phyloP scores from a whole-genome alignment of 2,888 invertebrate genomes.

The Pseudolycoriella hygida region DNA sequence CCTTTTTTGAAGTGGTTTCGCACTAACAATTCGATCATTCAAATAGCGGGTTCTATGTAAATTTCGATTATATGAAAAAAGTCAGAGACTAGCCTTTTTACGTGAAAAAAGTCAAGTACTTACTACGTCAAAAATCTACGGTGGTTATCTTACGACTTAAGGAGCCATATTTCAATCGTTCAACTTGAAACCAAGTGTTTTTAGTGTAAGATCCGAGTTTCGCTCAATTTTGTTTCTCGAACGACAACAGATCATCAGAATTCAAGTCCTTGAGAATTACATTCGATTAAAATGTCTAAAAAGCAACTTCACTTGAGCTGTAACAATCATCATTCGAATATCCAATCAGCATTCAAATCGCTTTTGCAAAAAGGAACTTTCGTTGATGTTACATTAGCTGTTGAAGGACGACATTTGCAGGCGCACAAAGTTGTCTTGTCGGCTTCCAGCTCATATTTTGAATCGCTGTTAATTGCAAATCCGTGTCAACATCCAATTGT shows the following conservation, averaged over 20 bases:
- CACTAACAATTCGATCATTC: too few relatives aligned
- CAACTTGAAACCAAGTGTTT: too few relatives aligned
- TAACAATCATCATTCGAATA: constrained; percentile 90
- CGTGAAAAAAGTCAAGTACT: too few relatives aligned
- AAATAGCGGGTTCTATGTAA: too few relatives aligned
- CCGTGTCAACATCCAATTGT: constrained; percentile 82
- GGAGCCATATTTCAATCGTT: too few relatives aligned
- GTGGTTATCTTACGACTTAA: too few relatives aligned
- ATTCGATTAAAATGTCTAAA: constrained; percentile 35
- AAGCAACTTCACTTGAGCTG: constrained; percentile 71
- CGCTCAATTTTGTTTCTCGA: too few relatives aligned
- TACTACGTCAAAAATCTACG: too few relatives aligned
- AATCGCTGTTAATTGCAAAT: constrained; percentile 69
- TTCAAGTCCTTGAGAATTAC: constrained; percentile 25
- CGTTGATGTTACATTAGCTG: constrained; percentile 81
- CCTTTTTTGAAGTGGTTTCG: too few relatives aligned
- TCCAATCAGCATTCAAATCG: constrained; percentile 74
- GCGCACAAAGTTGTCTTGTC: constrained; percentile 82
- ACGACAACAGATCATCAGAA: constrained; percentile 26
- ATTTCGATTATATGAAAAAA: too few relatives aligned
- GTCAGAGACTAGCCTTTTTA: too few relatives aligned
- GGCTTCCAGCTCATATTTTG: constrained; percentile 86
- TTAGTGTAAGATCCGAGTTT: not conserved
- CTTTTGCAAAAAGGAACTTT: constrained; percentile 66
- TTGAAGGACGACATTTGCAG: constrained; percentile 72